phyloP scores from a whole-genome alignment of 1,140 invertebrate species.

The Orussus abietinus region DNA sequence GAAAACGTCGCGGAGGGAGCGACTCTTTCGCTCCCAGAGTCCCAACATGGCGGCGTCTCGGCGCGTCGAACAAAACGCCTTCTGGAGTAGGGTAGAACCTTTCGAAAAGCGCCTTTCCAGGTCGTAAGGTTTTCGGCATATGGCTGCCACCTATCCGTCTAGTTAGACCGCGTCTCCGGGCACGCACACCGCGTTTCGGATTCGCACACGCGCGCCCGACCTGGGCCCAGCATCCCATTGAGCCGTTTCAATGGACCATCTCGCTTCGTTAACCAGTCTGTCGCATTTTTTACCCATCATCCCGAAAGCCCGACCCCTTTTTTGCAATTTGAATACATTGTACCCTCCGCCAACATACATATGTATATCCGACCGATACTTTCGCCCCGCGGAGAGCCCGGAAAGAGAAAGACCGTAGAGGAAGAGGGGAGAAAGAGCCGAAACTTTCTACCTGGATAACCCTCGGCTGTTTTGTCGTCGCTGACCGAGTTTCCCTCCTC shows the following conservation, averaged over 20 bases:
- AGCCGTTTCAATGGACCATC: slow-evolving; percentile 51
- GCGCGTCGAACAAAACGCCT: no score
- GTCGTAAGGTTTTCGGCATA: not conserved
- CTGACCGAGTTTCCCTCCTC: slow-evolving; percentile 49
- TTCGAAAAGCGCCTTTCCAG: no score
- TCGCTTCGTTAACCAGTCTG: slow-evolving; percentile 56
- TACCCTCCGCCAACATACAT: slow-evolving; percentile 50
- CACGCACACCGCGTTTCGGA: no score
- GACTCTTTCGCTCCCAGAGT: no score
- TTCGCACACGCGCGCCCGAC: no score
- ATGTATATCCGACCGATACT: slow-evolving; percentile 52
- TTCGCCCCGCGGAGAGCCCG: slow-evolving; percentile 20
- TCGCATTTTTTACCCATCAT: slow-evolving; percentile 48
- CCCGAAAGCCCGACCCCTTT: slow-evolving; percentile 46
- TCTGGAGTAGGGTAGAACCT: no score
- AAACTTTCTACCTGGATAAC: slow-evolving; percentile 37
- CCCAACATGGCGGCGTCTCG: no score
- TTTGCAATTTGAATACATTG: slow-evolving; percentile 55
- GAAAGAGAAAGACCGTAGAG: slow-evolving; percentile 13
- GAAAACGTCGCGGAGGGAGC: no score
- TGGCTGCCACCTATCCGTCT: slow-evolving; percentile 1
- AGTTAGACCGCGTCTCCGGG: no score
- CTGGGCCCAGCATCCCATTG: slow-evolving; percentile 53
- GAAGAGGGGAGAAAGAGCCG: no score
- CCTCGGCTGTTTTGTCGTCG: slow-evolving; percentile 41